Base-by-base conservation (phyloP, 1,140 invertebrate species). In the Diuraphis noxia region DNA sequence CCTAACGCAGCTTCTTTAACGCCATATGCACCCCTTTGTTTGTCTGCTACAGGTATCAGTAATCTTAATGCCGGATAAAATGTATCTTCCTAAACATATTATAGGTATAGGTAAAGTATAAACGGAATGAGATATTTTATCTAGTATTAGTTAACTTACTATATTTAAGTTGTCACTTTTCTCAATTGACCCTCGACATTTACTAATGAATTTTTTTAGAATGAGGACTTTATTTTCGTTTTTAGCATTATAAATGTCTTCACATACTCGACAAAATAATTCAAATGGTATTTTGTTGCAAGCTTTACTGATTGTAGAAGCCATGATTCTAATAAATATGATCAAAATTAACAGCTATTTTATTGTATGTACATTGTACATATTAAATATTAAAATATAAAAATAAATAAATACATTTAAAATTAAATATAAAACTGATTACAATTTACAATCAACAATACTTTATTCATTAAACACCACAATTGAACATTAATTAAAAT, bases 61-160 rank as follows among this genome's bases (percentile, higher is more conserved):
- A 98, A 94, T 92, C 97, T 94, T 92, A 98, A 93, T 17, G 96
- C 94, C 40, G 96, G 95, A 94, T 95, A 97, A 88, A 97, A 95
- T 88, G 95, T 96, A 81, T 93, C 93, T 63, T 94, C 93, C 93
- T 94, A 92, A 46, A 93, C 92, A 92, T 92, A 92, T 91, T 89
- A 36, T 43, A 43, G n/a, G n/a, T n/a, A n/a, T n/a, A n/a, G n/a
- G n/a, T n/a, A n/a, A n/a, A n/a, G 41, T 43, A 56, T 77, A 41
- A n/a, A 89, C 17, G 13, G 34, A 43, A 38, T 7, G 79, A 40
- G n/a, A n/a, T 72, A 77, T 89, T 89, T 89, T 46, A 43, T 34
- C 10, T 21, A 56, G 25, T 40, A 63, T 0, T 8, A 56, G 30
- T 10, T 36, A 1, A 91, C 89, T 49, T 49, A 91, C 89, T 30